Base-by-base conservation (phyloP, 2,888 invertebrate species). In the Hecatera dysodea region DNA sequence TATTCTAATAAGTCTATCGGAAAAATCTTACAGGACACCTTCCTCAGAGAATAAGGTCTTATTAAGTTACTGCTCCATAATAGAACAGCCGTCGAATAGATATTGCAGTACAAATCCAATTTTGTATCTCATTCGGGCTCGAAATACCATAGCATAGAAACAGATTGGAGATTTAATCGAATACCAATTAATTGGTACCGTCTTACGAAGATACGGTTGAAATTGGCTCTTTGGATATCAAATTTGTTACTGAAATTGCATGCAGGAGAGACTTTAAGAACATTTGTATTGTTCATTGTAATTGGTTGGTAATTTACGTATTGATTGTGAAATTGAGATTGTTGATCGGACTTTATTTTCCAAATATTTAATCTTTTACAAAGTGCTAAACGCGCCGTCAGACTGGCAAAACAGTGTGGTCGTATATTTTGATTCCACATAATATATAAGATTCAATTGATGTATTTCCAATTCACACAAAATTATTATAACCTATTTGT, bases 161-260 rank as follows among this genome's bases (percentile, higher is more conserved):
- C 85, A 84, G 88, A 90, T 90, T 89, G 87, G 86, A 86, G 87
- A 90, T 91, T 89, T 89, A 92, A 92, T 92, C 87, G 89, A 89
- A 88, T 86, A 87, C 85, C 91, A 90, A 91, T 92, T 92, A 92
- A 84, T 84, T 86, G 78, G 79, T 75, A 68, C 74, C 81, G 75
- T 88, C 88, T 89, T 87, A 88, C 83, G 82, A 86, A 86, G 86
- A 86, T 89, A 84, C 72, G 55, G 72, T 63, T 65, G 67, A 56
- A 72, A 84, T 83, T 83, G 73, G 71, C 74, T 78, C 50, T 53
- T 57, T 71, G 36, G 67, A 65, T 84, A 80, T 85, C 80, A 78
- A 81, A 84, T 79, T 84, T 72, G 74, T 69, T 67, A 42, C 68
- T 67, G 27, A 56, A 66, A 73, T 75, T 75, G 70, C 69, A 78